Conservation (phyloP, 1,140 invertebrate genomes). For the Hesperophylax magnus region DNA sequence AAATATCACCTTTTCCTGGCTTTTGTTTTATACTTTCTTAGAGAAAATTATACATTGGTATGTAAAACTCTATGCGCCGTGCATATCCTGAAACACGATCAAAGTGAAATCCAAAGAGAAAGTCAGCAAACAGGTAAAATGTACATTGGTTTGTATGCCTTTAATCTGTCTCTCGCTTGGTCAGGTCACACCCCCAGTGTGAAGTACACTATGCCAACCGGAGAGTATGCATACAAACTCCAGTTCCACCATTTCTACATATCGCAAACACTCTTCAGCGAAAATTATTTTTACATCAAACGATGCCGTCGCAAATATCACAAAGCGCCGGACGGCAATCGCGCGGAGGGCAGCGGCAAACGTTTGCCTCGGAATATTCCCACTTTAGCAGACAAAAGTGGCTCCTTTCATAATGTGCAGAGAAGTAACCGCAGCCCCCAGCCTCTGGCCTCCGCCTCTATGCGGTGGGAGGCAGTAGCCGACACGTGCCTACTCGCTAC, state of each 20-base stretch:
- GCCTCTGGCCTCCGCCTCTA: slow-evolving; percentile 10
- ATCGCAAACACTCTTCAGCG: slow-evolving; percentile 28
- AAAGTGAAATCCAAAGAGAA: too few species aligned
- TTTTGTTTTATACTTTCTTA: too few species aligned
- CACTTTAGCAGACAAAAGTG: slow-evolving; percentile 38
- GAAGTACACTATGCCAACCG: neutral
- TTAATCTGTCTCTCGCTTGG: neutral
- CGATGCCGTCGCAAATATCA: slow-evolving; percentile 33
- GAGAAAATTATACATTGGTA: too few species aligned
- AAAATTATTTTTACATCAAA: slow-evolving; percentile 51
- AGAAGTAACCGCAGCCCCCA: slow-evolving; percentile 45
- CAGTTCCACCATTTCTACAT: slow-evolving; percentile 16
- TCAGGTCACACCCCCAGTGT: slow-evolving; percentile 16
- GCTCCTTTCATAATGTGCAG: slow-evolving; percentile 41
- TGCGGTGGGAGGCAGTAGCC: neutral
- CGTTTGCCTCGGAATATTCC: slow-evolving; percentile 39
- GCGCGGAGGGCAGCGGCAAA: slow-evolving; percentile 1
- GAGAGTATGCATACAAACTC: neutral
- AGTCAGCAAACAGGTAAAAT: neutral
- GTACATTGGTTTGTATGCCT: neutral
- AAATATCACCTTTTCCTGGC: too few species aligned
- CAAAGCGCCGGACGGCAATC: slow-evolving; percentile 26
- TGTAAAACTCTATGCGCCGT: too few species aligned
- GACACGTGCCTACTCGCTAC: neutral
- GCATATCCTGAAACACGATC: too few species aligned